Conservation (phyloP, 2,888 invertebrate genomes). For the Amorpha juglandis region DNA sequence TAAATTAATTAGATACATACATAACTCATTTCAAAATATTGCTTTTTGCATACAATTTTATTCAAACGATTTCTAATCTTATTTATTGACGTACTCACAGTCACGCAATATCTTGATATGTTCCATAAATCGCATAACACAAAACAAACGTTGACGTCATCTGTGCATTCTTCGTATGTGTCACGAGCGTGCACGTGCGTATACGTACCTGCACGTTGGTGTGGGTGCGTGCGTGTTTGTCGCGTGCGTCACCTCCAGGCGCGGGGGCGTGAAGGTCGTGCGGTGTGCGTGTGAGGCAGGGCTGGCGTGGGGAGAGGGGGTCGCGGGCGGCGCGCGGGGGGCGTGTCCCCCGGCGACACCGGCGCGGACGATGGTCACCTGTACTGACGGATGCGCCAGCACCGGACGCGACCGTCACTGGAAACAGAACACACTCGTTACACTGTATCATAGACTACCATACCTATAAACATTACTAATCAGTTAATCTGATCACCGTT, state of each 20-base stretch:
- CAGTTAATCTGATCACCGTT: no score
- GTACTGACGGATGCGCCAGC: conserved; percentile 63
- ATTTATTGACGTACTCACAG: background rate
- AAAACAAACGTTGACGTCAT: background rate
- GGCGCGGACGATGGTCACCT: conserved; percentile 61
- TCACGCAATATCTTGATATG: conserved; percentile 2
- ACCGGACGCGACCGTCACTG: conserved; percentile 73
- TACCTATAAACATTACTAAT: no score
- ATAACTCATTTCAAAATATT: background rate
- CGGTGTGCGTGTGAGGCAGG: conserved; percentile 38
- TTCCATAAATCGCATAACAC: background rate
- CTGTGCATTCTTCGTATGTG: background rate
- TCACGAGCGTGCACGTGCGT: background rate
- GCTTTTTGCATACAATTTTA: background rate
- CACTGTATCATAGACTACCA: no score
- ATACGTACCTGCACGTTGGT: conserved; percentile 9
- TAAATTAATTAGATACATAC: background rate
- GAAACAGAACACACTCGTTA: conserved; percentile 11
- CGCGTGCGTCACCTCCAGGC: conserved; percentile 19
- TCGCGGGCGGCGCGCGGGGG: conserved; percentile 32
- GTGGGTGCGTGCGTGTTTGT: background rate
- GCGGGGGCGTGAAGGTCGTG: background rate
- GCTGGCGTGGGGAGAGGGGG: no score
- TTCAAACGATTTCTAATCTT: background rate
- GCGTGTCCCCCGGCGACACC: conserved; percentile 38